phyloP scores from a whole-genome alignment of 2,888 invertebrate genomes.

The Entomobrya multifasciata region DNA sequence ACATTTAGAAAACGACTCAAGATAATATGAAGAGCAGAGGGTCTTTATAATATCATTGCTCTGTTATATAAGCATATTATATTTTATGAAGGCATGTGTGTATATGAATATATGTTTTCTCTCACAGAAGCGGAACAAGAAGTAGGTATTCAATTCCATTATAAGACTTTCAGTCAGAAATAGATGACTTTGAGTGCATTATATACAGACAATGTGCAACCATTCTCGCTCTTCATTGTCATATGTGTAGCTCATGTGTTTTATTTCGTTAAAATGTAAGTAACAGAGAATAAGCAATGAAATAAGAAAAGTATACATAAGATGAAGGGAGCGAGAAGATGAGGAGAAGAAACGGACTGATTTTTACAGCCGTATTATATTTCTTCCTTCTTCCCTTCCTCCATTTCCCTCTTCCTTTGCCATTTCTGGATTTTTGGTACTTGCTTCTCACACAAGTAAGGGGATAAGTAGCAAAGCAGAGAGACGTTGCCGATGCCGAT shows the following conservation, averaged over 20 bases:
- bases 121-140: too few species aligned
- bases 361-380: constrained; percentile 72
- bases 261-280: constrained; percentile 33
- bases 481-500: constrained; percentile 10
- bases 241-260: not conserved
- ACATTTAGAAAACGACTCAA: constrained; percentile 50
- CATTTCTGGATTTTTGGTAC: constrained; percentile 34
- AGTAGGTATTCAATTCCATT: too few species aligned
- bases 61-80: not conserved
- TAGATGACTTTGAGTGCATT: constrained; percentile 40
- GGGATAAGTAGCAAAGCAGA: not conserved
- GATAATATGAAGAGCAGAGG: constrained; percentile 51
- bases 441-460: constrained; percentile 24
- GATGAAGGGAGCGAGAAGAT: not conserved
- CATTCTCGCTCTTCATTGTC: not conserved
- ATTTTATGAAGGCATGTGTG: too few species aligned
- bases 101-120: too few species aligned
- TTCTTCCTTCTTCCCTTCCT: constrained; percentile 50
- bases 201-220: constrained; percentile 16
- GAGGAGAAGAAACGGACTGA: constrained; percentile 58
- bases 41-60: constrained; percentile 3
- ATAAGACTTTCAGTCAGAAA: too few species aligned
- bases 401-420: not conserved
- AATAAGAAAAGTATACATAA: constrained; percentile 31
- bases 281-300: constrained; percentile 46